Conservation (phyloP, 2,888 invertebrate genomes). For the Sylvicola cinctus region DNA sequence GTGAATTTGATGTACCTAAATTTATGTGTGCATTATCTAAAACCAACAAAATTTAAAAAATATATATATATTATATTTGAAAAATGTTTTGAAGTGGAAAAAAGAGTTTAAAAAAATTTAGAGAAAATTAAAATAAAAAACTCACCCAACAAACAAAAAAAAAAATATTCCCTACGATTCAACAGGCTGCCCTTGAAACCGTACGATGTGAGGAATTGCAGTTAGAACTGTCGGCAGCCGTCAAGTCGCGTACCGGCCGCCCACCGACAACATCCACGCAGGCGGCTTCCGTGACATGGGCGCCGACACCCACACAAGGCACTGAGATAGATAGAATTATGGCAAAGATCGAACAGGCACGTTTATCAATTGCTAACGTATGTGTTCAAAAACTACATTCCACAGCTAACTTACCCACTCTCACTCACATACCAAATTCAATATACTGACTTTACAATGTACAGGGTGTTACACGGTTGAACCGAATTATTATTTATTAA, state of each 20-base stretch:
- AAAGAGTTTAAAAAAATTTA: too few species aligned
- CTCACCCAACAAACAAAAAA: too few species aligned
- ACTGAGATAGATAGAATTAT: constrained; percentile 83
- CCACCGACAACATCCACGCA: constrained; percentile 24
- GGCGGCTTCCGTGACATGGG: constrained; percentile 24
- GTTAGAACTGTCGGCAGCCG: constrained; percentile 59
- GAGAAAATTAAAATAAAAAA: too few species aligned
- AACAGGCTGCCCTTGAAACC: constrained; percentile 40
- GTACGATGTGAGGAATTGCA: constrained; percentile 76
- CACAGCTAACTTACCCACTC: neutral
- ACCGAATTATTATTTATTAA: too few species aligned
- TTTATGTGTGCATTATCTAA: too few species aligned
- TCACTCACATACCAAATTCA: neutral
- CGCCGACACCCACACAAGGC: constrained; percentile 27
- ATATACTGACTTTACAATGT: too few species aligned
- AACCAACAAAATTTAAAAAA: neutral
- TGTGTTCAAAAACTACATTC: constrained; percentile 13
- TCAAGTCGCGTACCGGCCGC: constrained; percentile 30
- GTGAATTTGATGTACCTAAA: too few species aligned
- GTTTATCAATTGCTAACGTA: constrained; percentile 17
- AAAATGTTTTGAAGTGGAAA: neutral
- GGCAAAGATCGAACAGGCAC: constrained; percentile 76
- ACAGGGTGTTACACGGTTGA: too few species aligned
- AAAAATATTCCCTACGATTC: constrained; percentile 3
- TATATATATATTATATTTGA: neutral